A percentile compares a stretch with the other conserved stretches of the same genome.
These are phyloP conservation scores for Catalaphyllia jardinei DNA, from an alignment of 64 coral and sea anemone genomes.

Conservation along the genomic window DNA sequence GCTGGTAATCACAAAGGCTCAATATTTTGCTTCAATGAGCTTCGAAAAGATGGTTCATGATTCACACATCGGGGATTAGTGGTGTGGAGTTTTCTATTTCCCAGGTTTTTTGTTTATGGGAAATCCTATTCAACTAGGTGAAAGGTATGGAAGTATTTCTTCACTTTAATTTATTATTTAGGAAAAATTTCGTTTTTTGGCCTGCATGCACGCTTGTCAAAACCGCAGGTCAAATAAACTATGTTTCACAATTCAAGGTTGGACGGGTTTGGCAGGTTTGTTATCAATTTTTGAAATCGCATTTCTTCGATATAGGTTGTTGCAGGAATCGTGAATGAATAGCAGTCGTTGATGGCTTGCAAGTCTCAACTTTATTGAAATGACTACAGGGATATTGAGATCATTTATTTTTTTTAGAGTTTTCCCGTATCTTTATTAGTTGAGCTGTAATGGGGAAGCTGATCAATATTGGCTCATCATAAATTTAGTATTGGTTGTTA, in stretches of 20 bases:
- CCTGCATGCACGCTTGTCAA: background rate
- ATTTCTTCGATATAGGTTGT: background rate
- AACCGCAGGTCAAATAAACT: background rate
- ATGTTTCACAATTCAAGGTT: slow-evolving; percentile 6
- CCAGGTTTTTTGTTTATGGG: background rate
- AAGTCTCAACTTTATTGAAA: background rate
- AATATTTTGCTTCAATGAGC: slow-evolving; percentile 10
- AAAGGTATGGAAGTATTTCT: slow-evolving; percentile 32
- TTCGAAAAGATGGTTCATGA: background rate
- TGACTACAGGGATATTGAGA: background rate
- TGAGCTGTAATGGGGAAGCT: background rate
- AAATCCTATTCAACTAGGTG: background rate
- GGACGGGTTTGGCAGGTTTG: background rate
- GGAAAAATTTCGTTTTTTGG: background rate
- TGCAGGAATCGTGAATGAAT: background rate
- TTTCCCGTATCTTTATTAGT: background rate
- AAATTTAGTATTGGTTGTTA: background rate
- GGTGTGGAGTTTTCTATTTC: background rate
- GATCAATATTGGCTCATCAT: background rate
- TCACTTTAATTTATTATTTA: background rate
- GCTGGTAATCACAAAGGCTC: background rate
- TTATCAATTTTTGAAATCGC: background rate
- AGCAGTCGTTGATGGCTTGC: background rate
- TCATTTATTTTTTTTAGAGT: background rate
- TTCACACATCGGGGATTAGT: slow-evolving; percentile 22